These are phyloP conservation scores for Caenorhabditis parvicauda DNA, from an alignment of 2,888 invertebrate genomes.

Conservation along the genomic window DNA sequence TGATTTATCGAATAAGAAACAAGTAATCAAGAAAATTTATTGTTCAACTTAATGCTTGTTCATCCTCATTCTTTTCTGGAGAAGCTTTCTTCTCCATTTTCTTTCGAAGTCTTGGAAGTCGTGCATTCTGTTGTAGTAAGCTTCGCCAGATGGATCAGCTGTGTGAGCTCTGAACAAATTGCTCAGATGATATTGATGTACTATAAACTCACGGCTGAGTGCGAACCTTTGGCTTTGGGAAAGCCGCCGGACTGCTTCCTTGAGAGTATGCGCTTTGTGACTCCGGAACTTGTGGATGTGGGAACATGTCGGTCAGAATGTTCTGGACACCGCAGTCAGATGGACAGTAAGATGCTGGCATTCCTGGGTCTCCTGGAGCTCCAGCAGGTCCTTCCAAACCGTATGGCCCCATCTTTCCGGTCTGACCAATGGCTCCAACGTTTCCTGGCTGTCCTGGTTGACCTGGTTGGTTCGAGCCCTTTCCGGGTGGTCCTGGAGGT, in stretches of 20 bases:
- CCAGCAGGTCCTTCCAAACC: slow-evolving; percentile 55
- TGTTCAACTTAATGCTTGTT: slow-evolving; percentile 14
- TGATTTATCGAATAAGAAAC: too few species aligned
- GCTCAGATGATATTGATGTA: too few species aligned
- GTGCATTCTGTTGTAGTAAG: slow-evolving; percentile 26
- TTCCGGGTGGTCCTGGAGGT: slow-evolving; percentile 47
- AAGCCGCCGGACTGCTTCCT: too few species aligned
- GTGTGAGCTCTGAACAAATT: too few species aligned
- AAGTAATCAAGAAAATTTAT: too few species aligned
- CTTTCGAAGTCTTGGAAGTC: slow-evolving; percentile 37
- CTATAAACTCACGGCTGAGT: too few species aligned
- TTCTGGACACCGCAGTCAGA: slow-evolving; percentile 58
- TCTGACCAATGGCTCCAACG: slow-evolving; percentile 46
- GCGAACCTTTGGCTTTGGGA: too few species aligned
- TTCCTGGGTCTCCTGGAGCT: slow-evolving; percentile 58
- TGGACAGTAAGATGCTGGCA: slow-evolving; percentile 55
- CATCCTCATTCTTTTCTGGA: slow-evolving; percentile 31
- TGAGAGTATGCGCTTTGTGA: too few species aligned
- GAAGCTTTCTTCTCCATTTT: slow-evolving; percentile 30
- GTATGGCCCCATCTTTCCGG: slow-evolving; percentile 42
- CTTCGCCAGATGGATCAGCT: too few species aligned
- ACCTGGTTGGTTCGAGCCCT: slow-evolving; percentile 39
- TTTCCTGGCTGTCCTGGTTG: slow-evolving; percentile 50
- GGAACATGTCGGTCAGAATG: slow-evolving; percentile 47
- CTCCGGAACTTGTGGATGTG: too few species aligned